Evolutionary conservation across 2,797 vertebrate species (phyloP).

Genomic region (Falco peregrinus): DNA sequence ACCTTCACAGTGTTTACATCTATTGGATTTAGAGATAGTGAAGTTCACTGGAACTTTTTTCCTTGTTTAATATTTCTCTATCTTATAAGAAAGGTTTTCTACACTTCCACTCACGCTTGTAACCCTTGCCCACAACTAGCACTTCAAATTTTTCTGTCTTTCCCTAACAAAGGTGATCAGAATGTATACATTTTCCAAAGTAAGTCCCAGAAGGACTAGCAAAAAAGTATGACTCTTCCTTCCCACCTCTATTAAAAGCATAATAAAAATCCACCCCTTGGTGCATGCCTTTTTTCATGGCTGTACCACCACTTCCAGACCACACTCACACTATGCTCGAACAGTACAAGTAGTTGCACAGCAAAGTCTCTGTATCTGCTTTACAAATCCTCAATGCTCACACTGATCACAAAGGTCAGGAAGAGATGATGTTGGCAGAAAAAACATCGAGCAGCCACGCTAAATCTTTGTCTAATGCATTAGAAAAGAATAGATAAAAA

Average conservation of each 20-base stretch:
- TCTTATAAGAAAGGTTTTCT: not conserved
- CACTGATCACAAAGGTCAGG: not conserved
- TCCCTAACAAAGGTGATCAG: not conserved
- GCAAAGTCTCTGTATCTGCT: not conserved
- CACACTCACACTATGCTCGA: not conserved
- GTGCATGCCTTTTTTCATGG: not conserved
- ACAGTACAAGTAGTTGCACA: not conserved
- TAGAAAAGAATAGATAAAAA: not conserved
- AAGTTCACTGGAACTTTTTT: constrained; percentile 10
- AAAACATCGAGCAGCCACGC: not conserved
- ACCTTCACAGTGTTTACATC: not conserved
- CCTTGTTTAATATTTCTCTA: constrained; percentile 25
- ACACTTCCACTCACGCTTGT: not conserved
- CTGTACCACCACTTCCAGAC: not conserved
- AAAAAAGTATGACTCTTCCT: not conserved
- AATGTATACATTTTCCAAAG: not conserved
- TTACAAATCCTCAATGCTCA: not conserved
- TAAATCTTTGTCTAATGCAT: not conserved
- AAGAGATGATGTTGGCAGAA: not conserved
- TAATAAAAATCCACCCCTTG: not conserved
- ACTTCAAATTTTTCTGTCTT: not conserved
- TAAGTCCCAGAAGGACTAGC: not conserved
- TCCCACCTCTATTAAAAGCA: not conserved
- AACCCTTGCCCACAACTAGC: not conserved
- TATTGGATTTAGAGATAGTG: constrained; percentile 5